Conservation (phyloP, 2,797 vertebrate genomes). For the Emys orbicularis region DNA sequence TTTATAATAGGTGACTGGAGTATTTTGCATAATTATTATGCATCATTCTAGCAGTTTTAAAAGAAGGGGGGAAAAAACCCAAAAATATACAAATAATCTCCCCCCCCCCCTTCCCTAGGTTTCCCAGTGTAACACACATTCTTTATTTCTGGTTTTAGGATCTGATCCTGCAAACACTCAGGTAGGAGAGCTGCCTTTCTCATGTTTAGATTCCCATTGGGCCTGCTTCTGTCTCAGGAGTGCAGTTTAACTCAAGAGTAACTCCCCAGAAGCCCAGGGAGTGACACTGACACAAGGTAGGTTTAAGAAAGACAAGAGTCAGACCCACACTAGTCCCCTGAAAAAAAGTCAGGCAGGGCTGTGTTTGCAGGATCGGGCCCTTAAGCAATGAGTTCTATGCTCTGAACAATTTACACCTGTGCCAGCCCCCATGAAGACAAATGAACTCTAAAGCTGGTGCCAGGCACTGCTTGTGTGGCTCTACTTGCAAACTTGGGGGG, state of each 20-base stretch:
- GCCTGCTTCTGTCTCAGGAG: not conserved
- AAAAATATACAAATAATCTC: not conserved
- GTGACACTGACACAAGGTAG: rapidly evolving
- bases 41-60: constrained; percentile 3
- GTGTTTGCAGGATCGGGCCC: not conserved
- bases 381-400: not conserved
- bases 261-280: not conserved
- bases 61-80: not conserved
- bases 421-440: rapidly evolving
- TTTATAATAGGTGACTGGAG: not conserved
- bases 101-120: rapidly evolving
- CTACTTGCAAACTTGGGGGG: not conserved
- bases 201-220: rapidly evolving
- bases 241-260: rapidly evolving
- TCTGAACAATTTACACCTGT: rapidly evolving
- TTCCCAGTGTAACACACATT: not conserved
- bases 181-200: not conserved
- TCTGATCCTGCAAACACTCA: not conserved
- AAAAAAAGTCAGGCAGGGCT: not conserved
- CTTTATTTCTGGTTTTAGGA: not conserved
- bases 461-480: too few relatives aligned
- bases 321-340: not conserved
- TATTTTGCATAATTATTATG: constrained; percentile 3
- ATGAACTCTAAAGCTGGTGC: not conserved
- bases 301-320: not conserved